A percentile compares a stretch with the other conserved stretches of the same genome.
These are phyloP conservation scores for Leptinotarsa juncta DNA, from an alignment of 2,888 invertebrate genomes.

Conservation along the genomic window DNA sequence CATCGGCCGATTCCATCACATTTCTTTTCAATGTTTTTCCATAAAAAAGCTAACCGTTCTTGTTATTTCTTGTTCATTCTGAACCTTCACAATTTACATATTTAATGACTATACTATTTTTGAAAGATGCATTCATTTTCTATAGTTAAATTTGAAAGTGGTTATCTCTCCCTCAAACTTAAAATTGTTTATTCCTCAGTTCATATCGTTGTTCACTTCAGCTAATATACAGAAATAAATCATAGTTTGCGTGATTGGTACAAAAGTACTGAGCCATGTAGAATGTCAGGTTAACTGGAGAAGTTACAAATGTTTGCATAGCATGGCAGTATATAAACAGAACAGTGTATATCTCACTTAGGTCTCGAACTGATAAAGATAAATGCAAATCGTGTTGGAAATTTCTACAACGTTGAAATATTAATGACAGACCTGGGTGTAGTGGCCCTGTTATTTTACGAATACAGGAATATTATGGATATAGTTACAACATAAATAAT, in stretches of 20 bases:
- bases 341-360: conserved; percentile 37
- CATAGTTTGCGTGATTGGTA: conserved; percentile 38
- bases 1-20: no score
- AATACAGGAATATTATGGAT: no score
- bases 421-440: conserved; percentile 27
- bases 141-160: not conserved
- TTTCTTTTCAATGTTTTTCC: no score
- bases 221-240: conserved; percentile 26
- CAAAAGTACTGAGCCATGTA: conserved; percentile 43
- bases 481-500: not conserved
- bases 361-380: conserved; percentile 35
- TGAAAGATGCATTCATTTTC: not conserved
- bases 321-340: conserved; percentile 40
- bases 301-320: conserved; percentile 41
- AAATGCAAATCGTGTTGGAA: conserved; percentile 37
- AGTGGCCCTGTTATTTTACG: not conserved
- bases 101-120: no score
- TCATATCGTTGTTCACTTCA: conserved; percentile 20
- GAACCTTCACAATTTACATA: no score
- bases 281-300: conserved; percentile 36
- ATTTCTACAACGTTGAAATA: conserved; percentile 28
- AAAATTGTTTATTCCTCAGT: not conserved
- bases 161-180: not conserved
- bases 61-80: no score
- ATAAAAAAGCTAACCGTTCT: no score